phyloP scores from a whole-genome alignment of 2,113 vertebrate species.

The Xenus cinereus region DNA sequence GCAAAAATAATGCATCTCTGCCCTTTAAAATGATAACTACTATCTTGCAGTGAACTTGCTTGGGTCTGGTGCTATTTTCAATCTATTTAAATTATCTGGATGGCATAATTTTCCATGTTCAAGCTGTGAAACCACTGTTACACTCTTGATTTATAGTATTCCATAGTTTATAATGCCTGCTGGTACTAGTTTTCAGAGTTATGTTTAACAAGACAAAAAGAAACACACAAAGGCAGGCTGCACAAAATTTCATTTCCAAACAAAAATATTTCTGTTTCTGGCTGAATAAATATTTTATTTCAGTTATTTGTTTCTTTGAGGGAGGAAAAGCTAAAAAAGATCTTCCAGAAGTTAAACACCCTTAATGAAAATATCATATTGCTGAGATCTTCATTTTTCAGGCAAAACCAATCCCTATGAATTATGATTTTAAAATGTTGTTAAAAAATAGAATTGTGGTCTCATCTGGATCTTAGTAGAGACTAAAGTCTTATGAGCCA shows the following conservation, averaged over 20 bases:
- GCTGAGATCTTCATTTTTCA: background rate
- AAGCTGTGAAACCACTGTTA: background rate
- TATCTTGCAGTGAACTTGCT: background rate
- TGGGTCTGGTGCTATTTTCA: background rate
- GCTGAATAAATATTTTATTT: background rate
- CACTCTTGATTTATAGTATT: background rate
- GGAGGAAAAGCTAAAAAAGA: background rate
- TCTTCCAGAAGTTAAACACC: background rate
- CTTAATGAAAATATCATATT: background rate
- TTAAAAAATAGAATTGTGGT: background rate
- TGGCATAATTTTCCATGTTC: constrained; percentile 14
- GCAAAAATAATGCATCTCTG: background rate
- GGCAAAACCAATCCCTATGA: background rate
- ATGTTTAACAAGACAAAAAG: background rate
- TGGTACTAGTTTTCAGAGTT: background rate
- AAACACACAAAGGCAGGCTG: background rate
- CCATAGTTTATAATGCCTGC: background rate
- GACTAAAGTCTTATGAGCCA: background rate
- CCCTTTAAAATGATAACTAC: background rate
- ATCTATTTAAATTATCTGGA: constrained; percentile 6
- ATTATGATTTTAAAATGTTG: background rate
- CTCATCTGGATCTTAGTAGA: background rate
- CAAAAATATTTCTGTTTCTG: background rate
- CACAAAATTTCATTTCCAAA: background rate
- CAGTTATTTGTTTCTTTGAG: background rate